phyloP scores from a whole-genome alignment of 1,140 invertebrate genomes.

The Caenorhabditis remanei region DNA sequence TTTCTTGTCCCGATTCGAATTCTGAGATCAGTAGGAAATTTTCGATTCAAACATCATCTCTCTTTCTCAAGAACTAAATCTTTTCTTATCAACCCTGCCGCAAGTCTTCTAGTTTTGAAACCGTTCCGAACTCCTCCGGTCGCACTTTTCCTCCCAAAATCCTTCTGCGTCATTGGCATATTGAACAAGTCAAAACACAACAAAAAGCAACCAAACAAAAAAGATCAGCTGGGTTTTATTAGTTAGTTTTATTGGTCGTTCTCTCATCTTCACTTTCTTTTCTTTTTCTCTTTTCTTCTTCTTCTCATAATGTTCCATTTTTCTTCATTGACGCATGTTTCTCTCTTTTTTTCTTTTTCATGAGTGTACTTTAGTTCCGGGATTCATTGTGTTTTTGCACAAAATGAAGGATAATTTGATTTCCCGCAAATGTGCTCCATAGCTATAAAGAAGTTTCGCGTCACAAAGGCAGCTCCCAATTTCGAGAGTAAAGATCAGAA shows the following conservation, averaged over 20 bases:
- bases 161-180: slow-evolving; percentile 9
- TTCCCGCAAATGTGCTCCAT: too few relatives aligned
- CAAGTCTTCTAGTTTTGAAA: not conserved
- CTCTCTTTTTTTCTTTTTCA: not conserved
- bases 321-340: slow-evolving; percentile 43
- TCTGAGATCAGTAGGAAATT: too few relatives aligned
- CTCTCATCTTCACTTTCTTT: not conserved
- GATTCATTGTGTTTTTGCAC: not conserved
- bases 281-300: not conserved
- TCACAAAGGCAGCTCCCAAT: too few relatives aligned
- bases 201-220: not conserved
- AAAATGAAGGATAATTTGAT: not conserved
- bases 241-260: slow-evolving; percentile 41
- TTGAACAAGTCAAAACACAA: slow-evolving; percentile 31
- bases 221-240: slow-evolving; percentile 51
- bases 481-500: too few relatives aligned
- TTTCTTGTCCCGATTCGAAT: too few relatives aligned
- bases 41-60: too few relatives aligned
- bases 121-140: not conserved
- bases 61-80: not conserved
- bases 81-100: not conserved
- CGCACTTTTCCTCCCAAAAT: not conserved
- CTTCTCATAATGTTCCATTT: slow-evolving; percentile 4
- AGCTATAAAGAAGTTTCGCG: too few relatives aligned
- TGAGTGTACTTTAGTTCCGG: slow-evolving; percentile 41